Conservation (phyloP, 1,140 invertebrate species). For the Hycleus cichorii region DNA sequence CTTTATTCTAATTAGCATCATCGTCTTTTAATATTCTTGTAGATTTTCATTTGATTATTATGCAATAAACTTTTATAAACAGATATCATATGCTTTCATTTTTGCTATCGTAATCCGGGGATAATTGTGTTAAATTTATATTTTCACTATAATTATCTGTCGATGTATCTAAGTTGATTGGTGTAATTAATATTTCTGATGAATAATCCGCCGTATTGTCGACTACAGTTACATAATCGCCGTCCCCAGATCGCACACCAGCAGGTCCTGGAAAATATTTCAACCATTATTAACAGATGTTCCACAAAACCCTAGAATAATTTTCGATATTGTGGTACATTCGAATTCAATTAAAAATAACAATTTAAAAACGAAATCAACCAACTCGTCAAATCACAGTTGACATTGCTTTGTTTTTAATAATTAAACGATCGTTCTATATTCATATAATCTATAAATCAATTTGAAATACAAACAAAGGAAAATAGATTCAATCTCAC, state of each 20-base stretch:
- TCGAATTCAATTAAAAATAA: no score
- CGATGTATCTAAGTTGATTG: constrained; percentile 22
- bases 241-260: neutral
- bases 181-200: constrained; percentile 26
- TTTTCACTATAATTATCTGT: constrained; percentile 19
- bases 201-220: constrained; percentile 16
- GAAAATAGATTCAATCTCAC: no score
- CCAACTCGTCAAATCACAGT: no score
- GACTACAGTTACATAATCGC: constrained; percentile 12
- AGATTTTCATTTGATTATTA: neutral
- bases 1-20: neutral
- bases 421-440: no score
- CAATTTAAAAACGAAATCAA: no score
- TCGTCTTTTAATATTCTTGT: neutral
- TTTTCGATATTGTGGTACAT: no score
- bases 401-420: no score
- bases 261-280: neutral
- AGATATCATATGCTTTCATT: constrained; percentile 12
- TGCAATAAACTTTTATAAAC: neutral
- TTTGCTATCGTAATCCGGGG: constrained; percentile 10
- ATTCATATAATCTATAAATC: no score
- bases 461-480: no score
- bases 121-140: constrained; percentile 19
- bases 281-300: no score
- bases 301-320: no score